phyloP scores from a whole-genome alignment of 2,797 vertebrate genomes.

The Phoeniculus purpureus region DNA sequence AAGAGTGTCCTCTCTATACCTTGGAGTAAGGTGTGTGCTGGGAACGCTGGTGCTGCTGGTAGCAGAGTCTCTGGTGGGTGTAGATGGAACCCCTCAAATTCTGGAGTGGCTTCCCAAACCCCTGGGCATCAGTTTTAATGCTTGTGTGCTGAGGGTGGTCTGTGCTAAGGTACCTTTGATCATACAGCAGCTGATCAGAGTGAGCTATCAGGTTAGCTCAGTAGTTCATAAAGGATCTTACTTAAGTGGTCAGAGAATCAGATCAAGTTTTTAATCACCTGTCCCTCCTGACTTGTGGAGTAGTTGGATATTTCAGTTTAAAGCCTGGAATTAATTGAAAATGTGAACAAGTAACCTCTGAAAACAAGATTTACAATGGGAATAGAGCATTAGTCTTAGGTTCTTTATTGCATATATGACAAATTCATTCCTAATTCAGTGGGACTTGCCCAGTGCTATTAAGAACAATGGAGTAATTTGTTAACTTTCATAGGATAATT shows the following conservation, averaged over 20 bases:
- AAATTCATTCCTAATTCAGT: slow-evolving; percentile 57
- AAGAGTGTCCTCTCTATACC: background rate
- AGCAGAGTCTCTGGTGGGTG: background rate
- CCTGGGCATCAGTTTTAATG: background rate
- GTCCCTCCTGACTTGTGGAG: background rate
- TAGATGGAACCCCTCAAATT: background rate
- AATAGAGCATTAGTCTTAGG: slow-evolving; percentile 49
- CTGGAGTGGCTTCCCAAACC: background rate
- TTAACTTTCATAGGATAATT: slow-evolving; percentile 63
- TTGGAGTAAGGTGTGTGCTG: background rate
- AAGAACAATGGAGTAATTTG: slow-evolving; percentile 68
- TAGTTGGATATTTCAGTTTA: slow-evolving; percentile 23
- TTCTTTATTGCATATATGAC: slow-evolving; percentile 49
- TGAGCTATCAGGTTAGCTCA: background rate
- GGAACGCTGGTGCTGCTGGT: background rate
- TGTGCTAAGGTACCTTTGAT: background rate
- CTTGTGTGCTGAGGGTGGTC: background rate
- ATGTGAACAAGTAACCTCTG: slow-evolving; percentile 50
- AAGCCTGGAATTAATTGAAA: slow-evolving; percentile 64
- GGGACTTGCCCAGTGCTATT: slow-evolving; percentile 53
- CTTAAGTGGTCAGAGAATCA: background rate
- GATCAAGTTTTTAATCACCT: background rate
- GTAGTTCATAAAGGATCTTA: background rate
- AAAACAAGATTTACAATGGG: slow-evolving; percentile 44
- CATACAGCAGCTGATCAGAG: background rate